phyloP scores from a whole-genome alignment of 2,113 vertebrate genomes.

The Microcebus ravelobensis region DNA sequence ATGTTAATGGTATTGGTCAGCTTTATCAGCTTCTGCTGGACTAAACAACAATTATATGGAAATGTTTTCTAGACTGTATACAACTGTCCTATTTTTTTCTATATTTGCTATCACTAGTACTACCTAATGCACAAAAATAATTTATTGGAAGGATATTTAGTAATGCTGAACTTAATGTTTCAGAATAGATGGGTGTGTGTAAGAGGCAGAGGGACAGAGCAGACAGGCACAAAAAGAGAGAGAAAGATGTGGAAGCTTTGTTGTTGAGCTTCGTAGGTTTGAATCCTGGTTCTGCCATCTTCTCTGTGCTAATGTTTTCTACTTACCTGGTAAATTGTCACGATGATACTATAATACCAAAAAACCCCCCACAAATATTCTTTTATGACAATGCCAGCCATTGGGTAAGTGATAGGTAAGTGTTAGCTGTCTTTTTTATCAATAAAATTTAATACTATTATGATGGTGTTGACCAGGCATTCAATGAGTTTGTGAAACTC shows the following conservation, averaged over 20 bases:
- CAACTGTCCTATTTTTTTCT: not conserved
- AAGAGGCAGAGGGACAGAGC: not conserved
- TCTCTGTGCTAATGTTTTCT: not conserved
- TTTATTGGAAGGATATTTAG: not conserved
- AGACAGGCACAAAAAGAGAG: not conserved
- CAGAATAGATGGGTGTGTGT: not conserved
- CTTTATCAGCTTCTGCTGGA: not conserved
- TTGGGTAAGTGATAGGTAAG: not conserved
- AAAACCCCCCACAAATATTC: not conserved
- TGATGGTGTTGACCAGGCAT: not conserved
- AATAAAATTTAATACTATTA: not conserved
- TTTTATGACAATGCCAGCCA: not conserved
- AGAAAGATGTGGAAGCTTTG: not conserved
- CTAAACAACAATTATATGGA: not conserved
- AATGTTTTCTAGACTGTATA: not conserved
- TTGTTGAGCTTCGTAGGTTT: not conserved
- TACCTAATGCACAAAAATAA: not conserved
- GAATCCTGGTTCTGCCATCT: not conserved
- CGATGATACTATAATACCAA: not conserved
- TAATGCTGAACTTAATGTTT: not conserved
- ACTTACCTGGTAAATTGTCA: not conserved
- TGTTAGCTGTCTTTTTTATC: not conserved
- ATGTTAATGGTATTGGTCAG: not conserved
- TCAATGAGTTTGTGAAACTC: not conserved
- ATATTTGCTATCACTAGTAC: not conserved